A percentile compares a stretch with the other conserved stretches of the same genome.
Evolutionary conservation across 1,140 invertebrate species (phyloP).

Genomic region (Trialeurodes vaporariorum): DNA sequence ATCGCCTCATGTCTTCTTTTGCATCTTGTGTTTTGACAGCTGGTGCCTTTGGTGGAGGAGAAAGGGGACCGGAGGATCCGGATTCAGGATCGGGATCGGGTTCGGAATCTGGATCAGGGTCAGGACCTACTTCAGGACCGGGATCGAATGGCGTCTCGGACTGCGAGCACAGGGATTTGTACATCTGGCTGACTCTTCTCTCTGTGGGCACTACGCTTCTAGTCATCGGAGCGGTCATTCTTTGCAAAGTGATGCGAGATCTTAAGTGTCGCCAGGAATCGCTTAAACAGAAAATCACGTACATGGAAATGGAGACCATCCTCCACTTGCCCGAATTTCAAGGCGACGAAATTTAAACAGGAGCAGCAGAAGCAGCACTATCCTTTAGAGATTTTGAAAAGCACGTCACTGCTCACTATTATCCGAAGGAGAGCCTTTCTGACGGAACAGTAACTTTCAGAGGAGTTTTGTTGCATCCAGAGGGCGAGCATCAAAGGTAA

Average conservation of each 20-base stretch:
- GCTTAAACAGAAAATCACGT: background rate
- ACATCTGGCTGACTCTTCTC: background rate
- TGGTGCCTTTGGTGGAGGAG: no score
- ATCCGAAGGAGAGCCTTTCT: no score
- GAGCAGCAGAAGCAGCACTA: no score
- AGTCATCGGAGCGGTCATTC: background rate
- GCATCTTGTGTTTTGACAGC: background rate
- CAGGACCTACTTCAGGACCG: background rate
- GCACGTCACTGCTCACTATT: no score
- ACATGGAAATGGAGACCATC: background rate
- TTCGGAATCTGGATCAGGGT: no score
- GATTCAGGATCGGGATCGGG: no score
- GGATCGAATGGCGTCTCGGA: background rate
- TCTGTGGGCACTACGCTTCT: background rate
- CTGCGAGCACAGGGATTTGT: background rate
- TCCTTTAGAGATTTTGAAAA: no score
- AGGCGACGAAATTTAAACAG: no score
- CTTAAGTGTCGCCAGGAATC: background rate
- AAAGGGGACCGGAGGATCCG: no score
- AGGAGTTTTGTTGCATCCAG: no score
- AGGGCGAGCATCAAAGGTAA: no score
- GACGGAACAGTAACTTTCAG: no score
- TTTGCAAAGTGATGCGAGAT: background rate
- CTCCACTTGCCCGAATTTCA: background rate
- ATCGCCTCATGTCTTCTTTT: background rate